Conservation (phyloP, 2,113 vertebrate species). For the Platysteira castanea region DNA sequence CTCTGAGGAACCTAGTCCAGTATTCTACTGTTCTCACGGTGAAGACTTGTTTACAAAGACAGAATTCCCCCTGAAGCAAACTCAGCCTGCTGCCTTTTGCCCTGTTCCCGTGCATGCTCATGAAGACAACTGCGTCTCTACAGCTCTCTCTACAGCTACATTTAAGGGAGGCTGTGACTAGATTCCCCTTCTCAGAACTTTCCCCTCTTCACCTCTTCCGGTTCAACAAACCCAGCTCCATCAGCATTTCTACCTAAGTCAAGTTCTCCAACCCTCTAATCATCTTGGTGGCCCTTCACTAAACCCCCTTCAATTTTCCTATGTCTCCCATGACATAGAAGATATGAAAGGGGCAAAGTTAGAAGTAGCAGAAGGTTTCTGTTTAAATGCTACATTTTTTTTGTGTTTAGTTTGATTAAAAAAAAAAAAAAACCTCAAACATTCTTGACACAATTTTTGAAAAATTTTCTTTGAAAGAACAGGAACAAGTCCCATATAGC, state of each 20-base stretch:
- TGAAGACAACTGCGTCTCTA: not conserved
- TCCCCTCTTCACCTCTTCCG: not conserved
- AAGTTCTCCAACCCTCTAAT: not conserved
- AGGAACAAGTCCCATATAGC: not conserved
- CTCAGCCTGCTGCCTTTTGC: not conserved
- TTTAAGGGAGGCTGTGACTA: not conserved
- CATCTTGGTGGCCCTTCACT: not conserved
- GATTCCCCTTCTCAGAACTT: not conserved
- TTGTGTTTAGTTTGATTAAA: not conserved
- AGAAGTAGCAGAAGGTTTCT: not conserved
- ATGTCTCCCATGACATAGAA: not conserved
- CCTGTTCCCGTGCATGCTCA: not conserved
- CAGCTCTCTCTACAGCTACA: not conserved
- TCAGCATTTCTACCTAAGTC: accelerated
- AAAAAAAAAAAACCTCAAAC: not conserved
- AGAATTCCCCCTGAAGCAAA: not conserved
- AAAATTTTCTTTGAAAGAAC: not conserved
- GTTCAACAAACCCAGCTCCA: not conserved
- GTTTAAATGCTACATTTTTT: not conserved
- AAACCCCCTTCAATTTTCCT: not conserved
- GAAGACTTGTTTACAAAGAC: not conserved
- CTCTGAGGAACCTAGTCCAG: not conserved
- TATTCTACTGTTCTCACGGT: not conserved
- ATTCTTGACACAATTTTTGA: not conserved
- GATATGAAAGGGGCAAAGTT: not conserved